Evolutionary conservation across 2,888 invertebrate species (phyloP).

Genomic region (Drosophila nigricruria): DNA sequence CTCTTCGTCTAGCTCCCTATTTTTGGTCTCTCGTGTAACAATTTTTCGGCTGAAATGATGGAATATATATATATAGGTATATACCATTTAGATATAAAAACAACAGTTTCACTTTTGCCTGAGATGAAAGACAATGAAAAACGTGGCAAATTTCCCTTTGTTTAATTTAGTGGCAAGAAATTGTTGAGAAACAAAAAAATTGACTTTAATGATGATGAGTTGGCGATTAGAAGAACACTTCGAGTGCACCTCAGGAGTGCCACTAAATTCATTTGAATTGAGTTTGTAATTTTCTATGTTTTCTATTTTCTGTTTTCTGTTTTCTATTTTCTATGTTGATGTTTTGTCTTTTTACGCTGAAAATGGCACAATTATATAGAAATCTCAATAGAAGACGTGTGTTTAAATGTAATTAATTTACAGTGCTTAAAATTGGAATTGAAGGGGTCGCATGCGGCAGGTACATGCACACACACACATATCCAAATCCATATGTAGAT

Average conservation of each 20-base stretch:
- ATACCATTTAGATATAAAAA: constrained; percentile 26
- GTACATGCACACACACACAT: neutral
- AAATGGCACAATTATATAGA: constrained; percentile 72
- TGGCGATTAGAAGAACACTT: constrained; percentile 78
- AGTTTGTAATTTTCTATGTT: constrained; percentile 19
- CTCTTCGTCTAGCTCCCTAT: constrained; percentile 9
- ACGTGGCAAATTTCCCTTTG: constrained; percentile 82
- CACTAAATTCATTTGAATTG: constrained; percentile 74
- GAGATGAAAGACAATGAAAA: constrained; percentile 75
- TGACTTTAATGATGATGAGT: constrained; percentile 84
- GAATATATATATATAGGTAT: constrained; percentile 20
- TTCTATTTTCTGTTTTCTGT: constrained; percentile 22
- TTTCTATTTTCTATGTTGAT: constrained; percentile 26
- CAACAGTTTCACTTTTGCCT: constrained; percentile 73
- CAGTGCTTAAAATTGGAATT: constrained; percentile 39
- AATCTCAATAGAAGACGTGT: constrained; percentile 44
- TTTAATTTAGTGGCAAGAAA: constrained; percentile 73
- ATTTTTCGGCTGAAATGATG: constrained; percentile 55
- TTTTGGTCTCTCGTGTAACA: constrained; percentile 26
- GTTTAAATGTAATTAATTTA: constrained; percentile 74
- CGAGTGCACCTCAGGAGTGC: constrained; percentile 52
- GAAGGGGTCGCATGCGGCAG: constrained; percentile 6
- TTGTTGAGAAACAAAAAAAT: constrained; percentile 72
- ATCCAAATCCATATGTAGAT: constrained; percentile 14
- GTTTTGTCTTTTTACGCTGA: constrained; percentile 55